Conservation (phyloP, 2,113 vertebrate species). For the Pantherophis guttatus region DNA sequence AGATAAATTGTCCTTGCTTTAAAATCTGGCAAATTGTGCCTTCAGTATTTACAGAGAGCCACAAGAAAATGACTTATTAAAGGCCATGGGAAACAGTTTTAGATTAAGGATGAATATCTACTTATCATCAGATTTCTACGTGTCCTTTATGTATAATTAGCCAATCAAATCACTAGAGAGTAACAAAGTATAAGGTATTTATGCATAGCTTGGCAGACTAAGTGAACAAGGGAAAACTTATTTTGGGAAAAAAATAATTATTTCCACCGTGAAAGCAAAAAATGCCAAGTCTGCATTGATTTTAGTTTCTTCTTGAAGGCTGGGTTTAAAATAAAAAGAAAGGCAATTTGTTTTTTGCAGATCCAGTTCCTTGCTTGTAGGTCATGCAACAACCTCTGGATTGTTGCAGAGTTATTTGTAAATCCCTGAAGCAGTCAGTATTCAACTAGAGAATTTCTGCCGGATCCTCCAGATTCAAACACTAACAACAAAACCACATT, state of each 20-base stretch:
- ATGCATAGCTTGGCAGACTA: neutral
- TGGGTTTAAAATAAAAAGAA: neutral
- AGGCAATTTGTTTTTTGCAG: constrained; percentile 57
- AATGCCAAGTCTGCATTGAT: neutral
- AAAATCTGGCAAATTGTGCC: neutral
- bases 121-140: neutral
- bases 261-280: neutral
- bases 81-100: neutral
- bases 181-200: neutral
- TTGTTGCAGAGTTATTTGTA: constrained; percentile 57
- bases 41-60: neutral
- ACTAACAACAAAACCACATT: constrained; percentile 7
- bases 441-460: neutral
- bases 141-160: neutral
- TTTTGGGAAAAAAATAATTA: neutral
- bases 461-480: constrained; percentile 1
- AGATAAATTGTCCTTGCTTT: neutral
- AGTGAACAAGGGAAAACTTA: neutral
- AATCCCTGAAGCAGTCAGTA: constrained; percentile 41
- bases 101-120: neutral
- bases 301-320: neutral
- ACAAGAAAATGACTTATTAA: neutral
- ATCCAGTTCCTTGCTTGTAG: constrained; percentile 52
- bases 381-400: constrained; percentile 46
- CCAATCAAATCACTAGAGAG: neutral